Evolutionary conservation across 2,797 vertebrate genomes (phyloP).

Genomic region (Micromesistius poutassou): DNA sequence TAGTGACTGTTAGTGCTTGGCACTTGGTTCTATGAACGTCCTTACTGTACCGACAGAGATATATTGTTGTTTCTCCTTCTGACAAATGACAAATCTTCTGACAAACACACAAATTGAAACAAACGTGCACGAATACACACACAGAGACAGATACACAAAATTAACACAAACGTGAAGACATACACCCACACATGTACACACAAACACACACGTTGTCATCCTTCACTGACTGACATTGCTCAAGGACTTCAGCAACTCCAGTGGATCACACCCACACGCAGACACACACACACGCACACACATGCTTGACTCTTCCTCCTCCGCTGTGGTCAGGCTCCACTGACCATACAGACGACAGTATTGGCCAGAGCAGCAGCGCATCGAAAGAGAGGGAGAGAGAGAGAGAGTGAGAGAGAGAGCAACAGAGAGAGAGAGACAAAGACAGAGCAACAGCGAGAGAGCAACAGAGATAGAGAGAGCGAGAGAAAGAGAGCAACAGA

Average conservation of each 20-base stretch:
- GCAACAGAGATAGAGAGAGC: slow-evolving; percentile 47
- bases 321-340: slow-evolving; percentile 54
- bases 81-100: no score
- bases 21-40: no score
- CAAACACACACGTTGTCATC: slow-evolving; percentile 30
- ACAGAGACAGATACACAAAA: no score
- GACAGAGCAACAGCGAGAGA: background rate
- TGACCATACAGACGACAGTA: slow-evolving; percentile 57
- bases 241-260: slow-evolving; percentile 61
- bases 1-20: no score
- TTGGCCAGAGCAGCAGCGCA: slow-evolving; percentile 40
- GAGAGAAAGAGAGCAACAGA: slow-evolving; percentile 20
- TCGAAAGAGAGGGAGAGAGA: slow-evolving; percentile 13
- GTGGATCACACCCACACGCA: slow-evolving; percentile 29
- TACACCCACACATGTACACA: no score
- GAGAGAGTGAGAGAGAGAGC: slow-evolving; percentile 22
- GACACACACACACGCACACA: slow-evolving; percentile 22
- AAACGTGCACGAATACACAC: no score
- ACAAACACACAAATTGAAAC: no score
- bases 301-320: slow-evolving; percentile 28
- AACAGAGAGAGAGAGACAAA: slow-evolving; percentile 21
- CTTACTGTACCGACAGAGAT: no score
- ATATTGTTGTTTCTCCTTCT: no score
- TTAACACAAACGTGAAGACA: no score
- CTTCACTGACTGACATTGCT: slow-evolving; percentile 53